These are phyloP conservation scores for Nibea albiflora DNA, from an alignment of 2,113 vertebrate species.

Conservation along the genomic window DNA sequence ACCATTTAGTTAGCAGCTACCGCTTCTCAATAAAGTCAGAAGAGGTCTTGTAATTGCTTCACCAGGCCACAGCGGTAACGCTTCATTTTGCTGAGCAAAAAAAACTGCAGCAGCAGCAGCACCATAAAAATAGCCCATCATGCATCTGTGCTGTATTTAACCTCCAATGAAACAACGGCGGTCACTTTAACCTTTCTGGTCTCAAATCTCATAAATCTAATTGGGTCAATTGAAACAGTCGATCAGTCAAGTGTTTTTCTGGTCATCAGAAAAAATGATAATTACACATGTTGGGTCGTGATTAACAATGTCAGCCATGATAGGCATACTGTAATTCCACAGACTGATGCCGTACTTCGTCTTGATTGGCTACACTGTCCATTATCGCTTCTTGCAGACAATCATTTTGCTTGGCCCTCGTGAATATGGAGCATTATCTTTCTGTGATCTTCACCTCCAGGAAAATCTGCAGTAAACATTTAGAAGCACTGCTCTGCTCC, in stretches of 20 bases:
- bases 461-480: slow-evolving; percentile 39
- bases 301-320: slow-evolving; percentile 19
- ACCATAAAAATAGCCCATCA: slow-evolving; percentile 22
- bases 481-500: slow-evolving; percentile 23
- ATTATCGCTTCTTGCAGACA: slow-evolving; percentile 56
- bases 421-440: slow-evolving; percentile 34
- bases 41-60: slow-evolving; percentile 73
- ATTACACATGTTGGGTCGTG: slow-evolving; percentile 3
- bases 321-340: slow-evolving; percentile 3
- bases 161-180: slow-evolving; percentile 7
- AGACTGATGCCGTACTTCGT: neutral
- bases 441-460: slow-evolving; percentile 43
- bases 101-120: slow-evolving; percentile 30
- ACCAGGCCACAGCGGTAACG: slow-evolving; percentile 42
- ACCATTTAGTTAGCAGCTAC: slow-evolving; percentile 72
- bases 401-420: slow-evolving; percentile 25
- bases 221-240: slow-evolving; percentile 13
- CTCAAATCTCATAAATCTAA: slow-evolving; percentile 26
- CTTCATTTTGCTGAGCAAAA: slow-evolving; percentile 54
- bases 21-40: slow-evolving; percentile 61
- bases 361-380: slow-evolving; percentile 49
- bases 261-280: slow-evolving; percentile 1
- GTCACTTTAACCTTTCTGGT: slow-evolving; percentile 21
- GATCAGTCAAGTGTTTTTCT: slow-evolving; percentile 31
- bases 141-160: slow-evolving; percentile 59